Conservation (phyloP, 2,888 invertebrate species). For the Synergus gifuensis region DNA sequence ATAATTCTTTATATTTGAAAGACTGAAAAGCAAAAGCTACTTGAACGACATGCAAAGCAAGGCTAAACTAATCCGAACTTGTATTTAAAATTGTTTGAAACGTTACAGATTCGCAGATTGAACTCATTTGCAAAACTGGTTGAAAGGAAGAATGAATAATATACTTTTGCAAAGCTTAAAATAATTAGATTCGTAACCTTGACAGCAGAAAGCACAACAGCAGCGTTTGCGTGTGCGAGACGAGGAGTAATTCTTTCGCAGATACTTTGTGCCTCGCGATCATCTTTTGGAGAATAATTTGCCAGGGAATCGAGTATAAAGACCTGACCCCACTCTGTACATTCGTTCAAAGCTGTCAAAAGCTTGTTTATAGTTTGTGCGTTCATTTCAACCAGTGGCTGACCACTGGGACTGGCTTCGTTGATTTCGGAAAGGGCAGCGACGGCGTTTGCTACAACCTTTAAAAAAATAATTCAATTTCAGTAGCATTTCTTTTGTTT, state of each 20-base stretch:
- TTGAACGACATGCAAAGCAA: constrained; percentile 8
- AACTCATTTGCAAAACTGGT: background rate
- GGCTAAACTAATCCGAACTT: background rate
- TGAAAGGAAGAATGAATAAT: constrained; percentile 1
- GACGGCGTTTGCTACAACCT: constrained; percentile 98
- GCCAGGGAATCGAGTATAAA: constrained; percentile 98
- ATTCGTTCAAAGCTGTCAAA: constrained; percentile 98
- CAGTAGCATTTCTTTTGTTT: background rate
- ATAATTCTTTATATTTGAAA: background rate
- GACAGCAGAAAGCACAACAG: constrained; percentile 98
- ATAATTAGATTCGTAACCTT: constrained; percentile 82
- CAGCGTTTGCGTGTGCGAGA: constrained; percentile 99
- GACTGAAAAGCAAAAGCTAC: background rate
- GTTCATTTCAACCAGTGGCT: constrained; percentile 97
- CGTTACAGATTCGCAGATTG: background rate
- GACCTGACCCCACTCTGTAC: constrained; percentile 99
- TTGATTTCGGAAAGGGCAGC: constrained; percentile 99
- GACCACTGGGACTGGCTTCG: constrained; percentile 97
- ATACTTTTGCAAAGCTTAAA: background rate
- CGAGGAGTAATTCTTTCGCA: constrained; percentile 98
- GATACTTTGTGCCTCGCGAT: constrained; percentile 98
- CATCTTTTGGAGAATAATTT: constrained; percentile 97
- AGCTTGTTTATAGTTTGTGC: constrained; percentile 98
- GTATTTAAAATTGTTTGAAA: background rate
- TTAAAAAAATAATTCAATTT: constrained; percentile 43